Evolutionary conservation across 2,113 vertebrate species (phyloP).

Genomic region (Sialia sialis): DNA sequence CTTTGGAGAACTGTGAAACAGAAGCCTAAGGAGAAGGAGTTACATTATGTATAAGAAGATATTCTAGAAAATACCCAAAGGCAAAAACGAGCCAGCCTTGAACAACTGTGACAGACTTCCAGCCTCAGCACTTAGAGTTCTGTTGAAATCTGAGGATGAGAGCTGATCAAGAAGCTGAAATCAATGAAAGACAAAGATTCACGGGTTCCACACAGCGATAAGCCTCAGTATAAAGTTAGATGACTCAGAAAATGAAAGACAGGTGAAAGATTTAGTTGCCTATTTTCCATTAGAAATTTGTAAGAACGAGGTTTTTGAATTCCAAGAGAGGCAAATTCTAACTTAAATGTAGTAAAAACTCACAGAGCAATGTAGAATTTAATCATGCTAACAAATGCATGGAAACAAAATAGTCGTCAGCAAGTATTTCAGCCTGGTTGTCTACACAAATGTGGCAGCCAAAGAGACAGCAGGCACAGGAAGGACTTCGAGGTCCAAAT

Average conservation of each 20-base stretch:
- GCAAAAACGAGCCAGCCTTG: neutral
- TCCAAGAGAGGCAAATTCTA: neutral
- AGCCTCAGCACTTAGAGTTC: neutral
- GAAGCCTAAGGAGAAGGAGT: neutral
- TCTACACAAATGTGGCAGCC: neutral
- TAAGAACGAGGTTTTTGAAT: neutral
- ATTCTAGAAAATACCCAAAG: neutral
- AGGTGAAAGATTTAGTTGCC: neutral
- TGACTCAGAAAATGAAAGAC: neutral
- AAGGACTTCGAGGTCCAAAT: neutral
- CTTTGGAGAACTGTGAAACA: slow-evolving; percentile 1
- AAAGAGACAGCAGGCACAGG: neutral
- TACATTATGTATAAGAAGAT: slow-evolving; percentile 23
- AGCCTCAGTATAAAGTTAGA: neutral
- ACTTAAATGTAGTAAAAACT: neutral
- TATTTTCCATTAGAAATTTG: neutral
- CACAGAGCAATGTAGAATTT: neutral
- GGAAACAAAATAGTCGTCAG: neutral
- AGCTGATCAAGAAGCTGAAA: neutral
- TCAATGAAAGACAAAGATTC: neutral
- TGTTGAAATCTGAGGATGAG: neutral
- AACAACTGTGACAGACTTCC: neutral
- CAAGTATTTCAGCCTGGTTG: neutral
- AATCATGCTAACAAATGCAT: neutral
- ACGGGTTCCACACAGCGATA: neutral